Conservation (phyloP, 1,140 invertebrate species). For the Paramacrobiotus metropolitanus region DNA sequence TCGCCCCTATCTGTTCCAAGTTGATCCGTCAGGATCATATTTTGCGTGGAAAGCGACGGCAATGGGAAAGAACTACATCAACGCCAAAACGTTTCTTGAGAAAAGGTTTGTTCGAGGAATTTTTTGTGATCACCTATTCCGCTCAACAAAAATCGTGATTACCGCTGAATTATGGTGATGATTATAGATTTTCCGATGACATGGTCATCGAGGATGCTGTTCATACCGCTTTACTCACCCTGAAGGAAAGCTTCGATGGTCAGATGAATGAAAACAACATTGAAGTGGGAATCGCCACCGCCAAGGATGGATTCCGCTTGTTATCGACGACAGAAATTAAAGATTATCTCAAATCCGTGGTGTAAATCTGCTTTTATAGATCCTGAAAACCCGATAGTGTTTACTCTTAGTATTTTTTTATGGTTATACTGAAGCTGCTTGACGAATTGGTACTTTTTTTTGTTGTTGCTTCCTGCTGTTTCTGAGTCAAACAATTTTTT, state of each 20-base stretch:
- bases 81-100: slow-evolving; percentile 95
- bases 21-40: slow-evolving; percentile 91
- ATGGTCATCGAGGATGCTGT: slow-evolving; percentile 93
- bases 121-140: too few species aligned
- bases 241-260: slow-evolving; percentile 97
- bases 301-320: slow-evolving; percentile 56
- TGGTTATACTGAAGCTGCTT: too few species aligned
- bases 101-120: too few species aligned
- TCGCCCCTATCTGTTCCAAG: slow-evolving; percentile 81
- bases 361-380: too few species aligned
- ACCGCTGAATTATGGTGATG: too few species aligned
- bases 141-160: too few species aligned
- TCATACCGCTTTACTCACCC: slow-evolving; percentile 87
- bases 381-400: too few species aligned
- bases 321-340: slow-evolving; percentile 77
- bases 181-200: slow-evolving; percentile 68
- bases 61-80: slow-evolving; percentile 95
- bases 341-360: slow-evolving; percentile 64
- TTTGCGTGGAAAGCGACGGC: slow-evolving; percentile 99
- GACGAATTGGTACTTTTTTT: too few species aligned
- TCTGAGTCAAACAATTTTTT: too few species aligned
- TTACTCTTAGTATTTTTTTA: too few species aligned
- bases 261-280: slow-evolving; percentile 99
- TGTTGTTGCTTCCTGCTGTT: too few species aligned
- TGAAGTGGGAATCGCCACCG: slow-evolving; percentile 89